Evolutionary conservation across 2,888 invertebrate genomes (phyloP).

Genomic region (Anthophora plumipes): DNA sequence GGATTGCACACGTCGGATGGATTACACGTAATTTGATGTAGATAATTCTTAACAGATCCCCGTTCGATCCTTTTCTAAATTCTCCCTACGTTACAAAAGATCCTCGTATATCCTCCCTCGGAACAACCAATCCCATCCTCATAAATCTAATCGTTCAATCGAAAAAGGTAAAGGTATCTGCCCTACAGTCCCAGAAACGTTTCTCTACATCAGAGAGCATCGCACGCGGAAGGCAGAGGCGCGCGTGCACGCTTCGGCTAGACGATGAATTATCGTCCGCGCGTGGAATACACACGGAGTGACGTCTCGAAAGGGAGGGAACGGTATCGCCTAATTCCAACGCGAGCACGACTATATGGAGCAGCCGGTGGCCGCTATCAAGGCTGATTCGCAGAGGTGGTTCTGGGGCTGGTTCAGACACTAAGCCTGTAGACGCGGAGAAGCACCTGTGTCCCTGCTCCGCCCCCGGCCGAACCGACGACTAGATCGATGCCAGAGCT

Average conservation of each 20-base stretch:
- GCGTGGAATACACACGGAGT: constrained; percentile 40
- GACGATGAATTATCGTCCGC: constrained; percentile 46
- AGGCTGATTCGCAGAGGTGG: constrained; percentile 76
- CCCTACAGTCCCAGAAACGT: background rate
- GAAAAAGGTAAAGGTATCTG: background rate
- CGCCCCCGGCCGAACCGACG: constrained; percentile 78
- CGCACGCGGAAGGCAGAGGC: background rate
- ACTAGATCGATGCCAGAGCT: constrained; percentile 81
- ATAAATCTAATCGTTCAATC: no score
- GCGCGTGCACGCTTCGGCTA: background rate
- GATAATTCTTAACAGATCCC: no score
- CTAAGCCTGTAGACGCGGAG: constrained; percentile 80
- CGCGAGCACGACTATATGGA: constrained; percentile 62
- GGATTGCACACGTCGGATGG: no score
- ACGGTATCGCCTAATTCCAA: constrained; percentile 64
- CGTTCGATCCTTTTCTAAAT: no score
- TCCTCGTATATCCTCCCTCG: no score
- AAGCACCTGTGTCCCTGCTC: constrained; percentile 82
- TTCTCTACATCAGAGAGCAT: background rate
- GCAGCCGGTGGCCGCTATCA: constrained; percentile 72
- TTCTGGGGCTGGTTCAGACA: constrained; percentile 79
- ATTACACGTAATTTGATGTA: no score
- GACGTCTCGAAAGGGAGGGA: constrained; percentile 39
- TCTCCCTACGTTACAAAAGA: no score
- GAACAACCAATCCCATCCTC: no score